Percentiles rank a stretch among this genome's conserved stretches.
These are phyloP conservation scores for Narcine bancroftii DNA, from an alignment of 2,113 vertebrate genomes.

Conservation along the genomic window DNA sequence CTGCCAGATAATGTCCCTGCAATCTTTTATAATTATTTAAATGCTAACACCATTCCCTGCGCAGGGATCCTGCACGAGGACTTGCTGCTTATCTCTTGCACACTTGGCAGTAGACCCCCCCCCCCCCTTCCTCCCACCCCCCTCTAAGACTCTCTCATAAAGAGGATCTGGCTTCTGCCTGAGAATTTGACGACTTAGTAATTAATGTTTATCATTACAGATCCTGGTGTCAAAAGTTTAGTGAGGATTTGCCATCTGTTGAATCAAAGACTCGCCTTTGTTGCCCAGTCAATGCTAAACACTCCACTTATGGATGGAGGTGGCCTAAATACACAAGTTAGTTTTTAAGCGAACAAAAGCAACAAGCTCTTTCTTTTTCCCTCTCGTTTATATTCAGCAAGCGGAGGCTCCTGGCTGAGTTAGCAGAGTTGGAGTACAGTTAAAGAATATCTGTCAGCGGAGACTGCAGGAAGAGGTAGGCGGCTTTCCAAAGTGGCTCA, in stretches of 20 bases:
- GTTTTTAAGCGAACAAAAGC: background rate
- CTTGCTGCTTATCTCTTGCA: background rate
- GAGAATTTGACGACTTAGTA: background rate
- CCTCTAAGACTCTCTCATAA: too few species aligned
- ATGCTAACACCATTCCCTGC: too few species aligned
- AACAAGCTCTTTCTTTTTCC: background rate
- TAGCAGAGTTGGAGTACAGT: background rate
- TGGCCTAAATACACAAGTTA: background rate
- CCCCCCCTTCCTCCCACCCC: too few species aligned
- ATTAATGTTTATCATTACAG: background rate
- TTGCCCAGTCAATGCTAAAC: background rate
- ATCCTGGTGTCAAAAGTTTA: background rate
- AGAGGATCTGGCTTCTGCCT: background rate
- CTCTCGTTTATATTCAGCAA: background rate
- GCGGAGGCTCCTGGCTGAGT: background rate
- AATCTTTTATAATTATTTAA: too few species aligned
- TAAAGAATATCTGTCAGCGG: background rate
- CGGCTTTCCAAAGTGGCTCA: background rate
- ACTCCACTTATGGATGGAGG: background rate
- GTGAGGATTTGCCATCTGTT: background rate
- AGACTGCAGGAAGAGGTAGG: background rate
- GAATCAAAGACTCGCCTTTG: background rate
- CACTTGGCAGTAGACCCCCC: background rate
- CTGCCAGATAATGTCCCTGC: too few species aligned
- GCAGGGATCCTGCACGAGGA: too few species aligned